Base-by-base conservation (phyloP, 2,797 vertebrate species). In the Tragopan temminckii region DNA sequence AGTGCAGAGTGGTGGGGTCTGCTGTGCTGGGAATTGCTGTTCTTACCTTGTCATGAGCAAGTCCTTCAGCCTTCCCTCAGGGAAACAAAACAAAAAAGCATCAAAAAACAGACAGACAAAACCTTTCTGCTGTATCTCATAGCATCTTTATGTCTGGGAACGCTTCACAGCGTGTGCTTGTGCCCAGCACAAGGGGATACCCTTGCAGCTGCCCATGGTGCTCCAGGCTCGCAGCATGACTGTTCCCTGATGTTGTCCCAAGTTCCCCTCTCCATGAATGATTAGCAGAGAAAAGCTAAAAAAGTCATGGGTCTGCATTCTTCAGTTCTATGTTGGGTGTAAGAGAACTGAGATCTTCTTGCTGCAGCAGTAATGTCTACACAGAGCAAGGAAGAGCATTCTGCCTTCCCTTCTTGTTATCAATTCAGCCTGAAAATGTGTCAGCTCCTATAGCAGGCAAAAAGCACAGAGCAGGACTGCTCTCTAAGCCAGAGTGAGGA, bases 1-100 rank as follows among this genome's bases (percentile, higher is more conserved):
- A 76, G 13, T 0, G 0, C 2, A 0, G 12, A 79, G 55, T 1
- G 6, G 14, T 1, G 48, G 7, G 53, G 55, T 33, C 27, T 43
- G 31, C n/a, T 67, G 52, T 23, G 16, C 13, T 3, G 3, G 20
- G 29, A 64, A 55, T 17, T 9, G 43, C 15, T 35, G 70, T 11
- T 0, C 43, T 81, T 83, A 42, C 48, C 20, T 75, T 35, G 11
- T 58, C 29, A 27, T 19, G 33, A 27, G 50, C 13, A 36, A 63
- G n/a, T 7, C 50, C 52, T 84, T 52, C 0, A 1, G 18, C 42
- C 55, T 70, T 74, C 36, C 21, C 38, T 67, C 36, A 16, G 35
- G 11, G 72, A 23, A 72, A 18, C 72, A 63, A 63, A 13, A 79
- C 0, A 59, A 36, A 23, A 35, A 35, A 58, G 14, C 9, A 59